A percentile compares a stretch with the other conserved stretches of the same genome.
phyloP scores from a whole-genome alignment of 2,888 invertebrate genomes.

The Chorisops tibialis region DNA sequence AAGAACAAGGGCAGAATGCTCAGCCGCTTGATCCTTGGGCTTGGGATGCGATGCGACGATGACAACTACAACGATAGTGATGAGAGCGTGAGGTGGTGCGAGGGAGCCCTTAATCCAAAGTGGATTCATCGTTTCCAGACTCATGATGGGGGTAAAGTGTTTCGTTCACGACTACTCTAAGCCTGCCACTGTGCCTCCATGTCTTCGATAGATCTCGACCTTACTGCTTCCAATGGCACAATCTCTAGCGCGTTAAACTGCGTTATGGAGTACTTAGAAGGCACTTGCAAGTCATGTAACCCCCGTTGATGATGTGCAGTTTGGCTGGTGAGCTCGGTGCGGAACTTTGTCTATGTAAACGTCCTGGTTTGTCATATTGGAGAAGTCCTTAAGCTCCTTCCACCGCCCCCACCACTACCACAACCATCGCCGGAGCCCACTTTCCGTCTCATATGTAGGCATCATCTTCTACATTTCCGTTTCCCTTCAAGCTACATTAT shows the following conservation, averaged over 20 bases:
- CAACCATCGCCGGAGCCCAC: no score
- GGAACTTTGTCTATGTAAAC: no score
- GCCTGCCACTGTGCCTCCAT: neutral
- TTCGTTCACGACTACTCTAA: neutral
- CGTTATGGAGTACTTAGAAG: conserved; percentile 14
- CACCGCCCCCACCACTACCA: no score
- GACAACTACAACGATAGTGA: neutral
- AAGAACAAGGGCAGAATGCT: neutral
- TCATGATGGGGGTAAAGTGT: neutral
- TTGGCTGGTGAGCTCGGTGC: no score
- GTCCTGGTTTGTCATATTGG: no score
- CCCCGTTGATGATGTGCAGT: no score
- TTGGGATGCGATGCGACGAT: neutral
- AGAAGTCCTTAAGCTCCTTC: no score
- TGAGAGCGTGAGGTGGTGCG: neutral
- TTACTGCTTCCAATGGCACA: neutral
- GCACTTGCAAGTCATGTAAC: conserved; percentile 6
- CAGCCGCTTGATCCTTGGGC: no score
- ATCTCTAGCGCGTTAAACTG: conserved; percentile 23
- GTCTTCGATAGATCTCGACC: neutral
- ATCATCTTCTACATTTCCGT: no score
- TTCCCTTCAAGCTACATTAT: no score
- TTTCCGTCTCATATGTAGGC: no score
- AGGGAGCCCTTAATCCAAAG: conserved; percentile 26
- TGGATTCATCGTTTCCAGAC: conserved; percentile 26